Conservation (phyloP, 2,888 invertebrate species). For the Xanthorhoe spadicearia region DNA sequence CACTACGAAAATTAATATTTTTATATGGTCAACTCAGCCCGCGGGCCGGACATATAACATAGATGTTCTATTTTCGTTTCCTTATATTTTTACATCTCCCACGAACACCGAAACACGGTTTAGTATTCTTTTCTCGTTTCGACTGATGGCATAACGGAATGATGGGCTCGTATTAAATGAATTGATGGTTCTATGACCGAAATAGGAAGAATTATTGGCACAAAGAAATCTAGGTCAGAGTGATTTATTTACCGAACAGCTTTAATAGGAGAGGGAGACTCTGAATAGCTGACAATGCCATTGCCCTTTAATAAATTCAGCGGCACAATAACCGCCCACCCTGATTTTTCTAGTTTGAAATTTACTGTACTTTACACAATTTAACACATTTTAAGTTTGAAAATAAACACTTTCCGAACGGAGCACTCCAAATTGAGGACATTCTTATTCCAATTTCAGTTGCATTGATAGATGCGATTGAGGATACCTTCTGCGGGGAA, state of each 20-base stretch:
- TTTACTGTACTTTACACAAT: too few species aligned
- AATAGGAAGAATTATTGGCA: slow-evolving; percentile 7
- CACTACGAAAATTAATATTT: too few species aligned
- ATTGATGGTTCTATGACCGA: slow-evolving; percentile 27
- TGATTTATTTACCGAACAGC: slow-evolving; percentile 1
- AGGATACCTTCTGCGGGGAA: not conserved
- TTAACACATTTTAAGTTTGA: too few species aligned
- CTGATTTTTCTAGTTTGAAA: too few species aligned
- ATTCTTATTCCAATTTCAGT: slow-evolving; percentile 3
- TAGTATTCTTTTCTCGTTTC: slow-evolving; percentile 30
- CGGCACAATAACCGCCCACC: too few species aligned
- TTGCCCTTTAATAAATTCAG: too few species aligned
- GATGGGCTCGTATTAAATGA: slow-evolving; percentile 30
- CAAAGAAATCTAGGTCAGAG: slow-evolving; percentile 9
- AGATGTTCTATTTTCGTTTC: too few species aligned
- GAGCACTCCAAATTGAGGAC: not conserved
- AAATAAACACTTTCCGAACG: not conserved
- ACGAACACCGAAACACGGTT: slow-evolving; percentile 11
- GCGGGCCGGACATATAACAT: too few species aligned
- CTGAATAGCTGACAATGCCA: not conserved
- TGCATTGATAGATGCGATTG: slow-evolving; percentile 1
- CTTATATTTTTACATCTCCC: slow-evolving; percentile 10
- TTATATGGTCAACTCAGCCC: too few species aligned
- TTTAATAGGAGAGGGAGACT: not conserved
- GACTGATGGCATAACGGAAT: slow-evolving; percentile 26